Evolutionary conservation across 2,888 invertebrate genomes (phyloP).

Genomic region (Protophormia terraenovae): DNA sequence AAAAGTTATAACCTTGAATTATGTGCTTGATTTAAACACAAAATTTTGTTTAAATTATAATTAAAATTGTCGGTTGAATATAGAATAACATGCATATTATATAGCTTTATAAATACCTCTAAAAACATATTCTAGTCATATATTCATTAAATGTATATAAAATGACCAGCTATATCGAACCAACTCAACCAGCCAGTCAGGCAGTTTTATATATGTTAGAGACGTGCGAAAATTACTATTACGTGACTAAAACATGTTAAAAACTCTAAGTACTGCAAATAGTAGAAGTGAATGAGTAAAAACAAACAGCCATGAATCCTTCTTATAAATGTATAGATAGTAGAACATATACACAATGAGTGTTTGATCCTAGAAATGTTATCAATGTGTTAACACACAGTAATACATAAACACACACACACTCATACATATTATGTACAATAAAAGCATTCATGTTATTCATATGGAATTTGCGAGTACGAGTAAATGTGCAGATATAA

Average conservation of each 20-base stretch:
- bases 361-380: slow-evolving; percentile 12
- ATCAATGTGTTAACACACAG: slow-evolving; percentile 34
- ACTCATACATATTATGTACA: no score
- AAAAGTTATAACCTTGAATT: not conserved
- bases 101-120: not conserved
- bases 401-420: not conserved
- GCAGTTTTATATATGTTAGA: not conserved
- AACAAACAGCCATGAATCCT: slow-evolving; percentile 9
- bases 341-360: not conserved
- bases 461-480: not conserved
- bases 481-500: slow-evolving; percentile 41
- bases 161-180: slow-evolving; percentile 7
- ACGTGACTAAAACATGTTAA: slow-evolving; percentile 63
- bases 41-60: not conserved
- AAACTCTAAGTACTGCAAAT: not conserved
- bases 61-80: not conserved
- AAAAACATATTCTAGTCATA: not conserved
- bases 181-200: not conserved
- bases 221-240: slow-evolving; percentile 56
- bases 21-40: not conserved
- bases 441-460: not conserved
- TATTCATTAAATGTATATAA: slow-evolving; percentile 5
- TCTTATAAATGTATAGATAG: not conserved
- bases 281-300: not conserved
- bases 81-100: not conserved